phyloP scores from a whole-genome alignment of 1,140 invertebrate species.

The Babylonia areolata region DNA sequence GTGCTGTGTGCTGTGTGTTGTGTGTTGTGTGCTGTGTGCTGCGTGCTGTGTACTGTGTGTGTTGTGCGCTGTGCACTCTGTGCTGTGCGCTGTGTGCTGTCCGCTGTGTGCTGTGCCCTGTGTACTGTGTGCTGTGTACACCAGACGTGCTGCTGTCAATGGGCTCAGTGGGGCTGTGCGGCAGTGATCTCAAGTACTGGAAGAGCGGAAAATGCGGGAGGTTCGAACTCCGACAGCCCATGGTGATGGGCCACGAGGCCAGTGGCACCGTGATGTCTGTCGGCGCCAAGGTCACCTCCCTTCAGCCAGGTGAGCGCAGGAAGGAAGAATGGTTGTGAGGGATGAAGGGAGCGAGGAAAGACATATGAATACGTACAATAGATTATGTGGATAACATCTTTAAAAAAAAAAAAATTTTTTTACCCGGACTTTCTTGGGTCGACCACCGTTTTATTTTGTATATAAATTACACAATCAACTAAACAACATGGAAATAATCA shows the following conservation, averaged over 20 bases:
- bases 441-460: too few relatives aligned
- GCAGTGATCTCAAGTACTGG: slow-evolving; percentile 95
- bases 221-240: slow-evolving; percentile 60
- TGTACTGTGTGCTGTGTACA: neutral
- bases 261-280: slow-evolving; percentile 74
- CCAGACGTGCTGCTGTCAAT: slow-evolving; percentile 91
- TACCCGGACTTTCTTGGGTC: too few relatives aligned
- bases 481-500: too few relatives aligned
- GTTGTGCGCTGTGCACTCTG: too few relatives aligned
- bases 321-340: neutral
- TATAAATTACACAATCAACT: too few relatives aligned
- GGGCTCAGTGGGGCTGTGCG: slow-evolving; percentile 94
- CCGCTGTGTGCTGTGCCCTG: too few relatives aligned
- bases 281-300: slow-evolving; percentile 61
- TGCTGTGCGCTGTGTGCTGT: too few relatives aligned
- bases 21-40: too few relatives aligned
- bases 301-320: slow-evolving; percentile 54
- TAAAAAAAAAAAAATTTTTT: neutral
- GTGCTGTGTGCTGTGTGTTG: too few relatives aligned
- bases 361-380: neutral
- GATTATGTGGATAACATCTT: neutral
- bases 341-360: neutral
- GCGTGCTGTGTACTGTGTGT: too few relatives aligned
- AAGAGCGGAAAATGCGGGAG: slow-evolving; percentile 83
- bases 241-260: slow-evolving; percentile 70